Base-by-base conservation (phyloP, 2,888 invertebrate species). In the Tribolium freemani region DNA sequence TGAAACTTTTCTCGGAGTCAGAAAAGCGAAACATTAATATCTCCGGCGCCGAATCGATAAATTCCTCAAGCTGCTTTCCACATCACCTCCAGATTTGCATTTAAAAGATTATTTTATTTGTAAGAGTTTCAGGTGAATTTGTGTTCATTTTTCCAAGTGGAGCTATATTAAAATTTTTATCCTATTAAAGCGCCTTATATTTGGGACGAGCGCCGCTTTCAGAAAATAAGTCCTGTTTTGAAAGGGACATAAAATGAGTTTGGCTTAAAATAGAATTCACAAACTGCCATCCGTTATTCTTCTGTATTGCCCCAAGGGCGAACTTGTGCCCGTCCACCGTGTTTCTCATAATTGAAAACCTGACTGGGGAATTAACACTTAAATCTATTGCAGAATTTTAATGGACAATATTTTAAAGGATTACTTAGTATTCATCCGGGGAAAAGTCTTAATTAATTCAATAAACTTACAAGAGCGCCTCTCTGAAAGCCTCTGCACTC, bases 371-470 rank as follows among this genome's bases (percentile, higher is more conserved):
- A 79, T 80, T 79, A 79, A 75, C 76, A 76, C 78, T 76, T 78
- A 78, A 80, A 78, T 80, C 78, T 80, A 80, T 80, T 79, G 78
- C 79, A 75, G 80, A 79, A 80, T 80, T 79, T 80, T 80, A 80
- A 80, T 80, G 80, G 78, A 77, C 75, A 76, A 78, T 76, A 77
- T 79, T 78, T 79, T 77, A 77, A 76, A 77, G 76, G 79, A 80
- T 77, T 79, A 75, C 78, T 79, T 78, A 77, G 77, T 77, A 79
- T 79, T 79, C 80, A 75, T 71, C 75, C 75, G 68, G 75, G 78
- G 77, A 78, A 68, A 78, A 75, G 76, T 77, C 79, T 77, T 79
- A 79, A 80, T 80, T 80, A 79, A 80, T 79, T 78, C 78, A 76
- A 78, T 78, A 76, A 77, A 78, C 73, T 77, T 73, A 53, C 63